Evolutionary conservation across 2,888 invertebrate species (phyloP), one percentile per base, ranked within the genome.

Genomic region (Hypomecis punctinalis): DNA sequence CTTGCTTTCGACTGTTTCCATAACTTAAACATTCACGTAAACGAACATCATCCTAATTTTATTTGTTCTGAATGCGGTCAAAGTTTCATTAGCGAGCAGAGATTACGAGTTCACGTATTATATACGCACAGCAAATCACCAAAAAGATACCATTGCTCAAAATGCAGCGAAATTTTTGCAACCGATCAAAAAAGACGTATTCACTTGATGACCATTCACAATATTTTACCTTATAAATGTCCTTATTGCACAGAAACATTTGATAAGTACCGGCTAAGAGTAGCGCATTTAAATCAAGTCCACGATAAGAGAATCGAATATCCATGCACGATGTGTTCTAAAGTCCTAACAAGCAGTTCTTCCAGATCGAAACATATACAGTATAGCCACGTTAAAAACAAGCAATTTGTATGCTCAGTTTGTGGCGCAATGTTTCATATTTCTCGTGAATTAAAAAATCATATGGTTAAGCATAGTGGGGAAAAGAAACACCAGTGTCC

Each of bases 31-130:
- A 83, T 74, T 0, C 91, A 91, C 66, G 83, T 88, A 71, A 91
- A 91, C 52, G 75, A 79, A 36, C 91, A 91, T 49, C 87, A 85
- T 68, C 89, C 85, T 0, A 86, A 88, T 49, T 85, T 87, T 54
- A 86, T 91, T 10, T 91, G 91, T 60, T 85, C 80, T 43, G 79
- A 82, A 54, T 91, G 91, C 61, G 90, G 90, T 0, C 89, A 89
- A 76, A 78, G 84, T 11, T 63, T 47, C 9, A 13, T 40, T 6
- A 9, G 33, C 23, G 42, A 42, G 8, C 13, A 33, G 0, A n/a
- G 45, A 8, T 47, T 61, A 9, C 35, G 13, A 35, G 40, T 40
- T 5, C 61, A 61, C 7, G 33, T n/a, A 2, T 36, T 35, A 13
- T 53, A 40, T 40, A 54, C 36, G n/a, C 53, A 40, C 36, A 48